phyloP scores from a whole-genome alignment of 2,113 vertebrate genomes.

The Rhynchomys soricoides region DNA sequence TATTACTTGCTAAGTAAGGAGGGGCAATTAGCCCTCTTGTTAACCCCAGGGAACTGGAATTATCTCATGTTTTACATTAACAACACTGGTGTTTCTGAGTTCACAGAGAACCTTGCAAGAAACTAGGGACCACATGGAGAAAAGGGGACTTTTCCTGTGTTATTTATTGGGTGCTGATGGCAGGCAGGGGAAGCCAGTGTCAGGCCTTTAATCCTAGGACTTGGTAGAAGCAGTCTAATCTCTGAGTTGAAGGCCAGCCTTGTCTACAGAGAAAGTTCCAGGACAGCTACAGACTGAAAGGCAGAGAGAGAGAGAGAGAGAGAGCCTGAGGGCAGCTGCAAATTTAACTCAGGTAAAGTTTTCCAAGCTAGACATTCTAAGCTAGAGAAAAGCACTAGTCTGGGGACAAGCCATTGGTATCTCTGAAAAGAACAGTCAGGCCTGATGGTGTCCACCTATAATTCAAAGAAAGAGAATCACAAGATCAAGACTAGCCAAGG shows the following conservation, averaged over 20 bases:
- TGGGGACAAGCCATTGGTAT: not conserved
- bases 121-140: not conserved
- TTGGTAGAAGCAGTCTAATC: too few relatives aligned
- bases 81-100: not conserved
- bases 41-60: not conserved
- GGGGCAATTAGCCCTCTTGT: not conserved
- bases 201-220: not conserved
- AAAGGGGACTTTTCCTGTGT: not conserved
- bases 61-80: conserved; percentile 1
- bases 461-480: not conserved
- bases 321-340: not conserved
- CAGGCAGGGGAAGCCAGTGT: not conserved
- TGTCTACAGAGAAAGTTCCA: too few relatives aligned
- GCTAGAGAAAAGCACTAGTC: not conserved
- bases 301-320: too few relatives aligned
- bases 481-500: not conserved
- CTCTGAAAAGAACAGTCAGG: not conserved
- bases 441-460: not conserved
- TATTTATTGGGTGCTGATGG: not conserved
- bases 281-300: too few relatives aligned
- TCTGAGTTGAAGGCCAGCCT: too few relatives aligned
- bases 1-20: not conserved
- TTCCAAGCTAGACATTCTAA: conserved; percentile 7
- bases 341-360: not conserved
- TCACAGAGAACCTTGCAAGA: not conserved